Conservation (phyloP, 2,113 vertebrate species). For the Campylomormyrus tamandua region DNA sequence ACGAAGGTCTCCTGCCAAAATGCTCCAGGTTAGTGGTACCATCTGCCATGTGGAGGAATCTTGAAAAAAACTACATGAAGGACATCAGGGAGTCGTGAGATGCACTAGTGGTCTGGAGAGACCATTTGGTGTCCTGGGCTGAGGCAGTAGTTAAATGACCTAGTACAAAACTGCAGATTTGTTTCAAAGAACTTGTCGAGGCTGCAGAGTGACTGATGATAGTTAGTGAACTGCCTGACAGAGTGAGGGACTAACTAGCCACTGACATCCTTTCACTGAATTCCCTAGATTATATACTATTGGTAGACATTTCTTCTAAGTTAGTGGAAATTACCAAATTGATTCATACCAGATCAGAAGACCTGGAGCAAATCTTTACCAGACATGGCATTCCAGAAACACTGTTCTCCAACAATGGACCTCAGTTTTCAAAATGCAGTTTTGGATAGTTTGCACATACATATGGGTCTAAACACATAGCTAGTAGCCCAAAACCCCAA, state of each 20-base stretch:
- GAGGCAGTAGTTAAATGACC: constrained; percentile 9
- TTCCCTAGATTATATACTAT: neutral
- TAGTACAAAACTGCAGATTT: neutral
- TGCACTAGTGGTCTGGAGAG: neutral
- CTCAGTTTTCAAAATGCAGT: neutral
- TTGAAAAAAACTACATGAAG: neutral
- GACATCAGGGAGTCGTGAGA: neutral
- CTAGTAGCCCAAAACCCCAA: constrained; percentile 4
- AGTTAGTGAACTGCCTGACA: neutral
- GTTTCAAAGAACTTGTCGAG: neutral
- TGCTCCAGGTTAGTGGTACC: constrained; percentile 1
- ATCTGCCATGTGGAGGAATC: neutral
- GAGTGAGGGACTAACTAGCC: neutral
- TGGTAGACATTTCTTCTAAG: neutral
- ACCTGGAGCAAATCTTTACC: neutral
- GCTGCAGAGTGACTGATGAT: neutral
- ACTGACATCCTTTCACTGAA: neutral
- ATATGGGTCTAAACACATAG: neutral
- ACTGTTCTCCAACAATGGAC: neutral
- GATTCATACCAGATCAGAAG: neutral
- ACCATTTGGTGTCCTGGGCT: constrained; percentile 14
- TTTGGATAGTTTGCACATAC: neutral
- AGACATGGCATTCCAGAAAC: neutral
- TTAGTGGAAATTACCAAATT: neutral
- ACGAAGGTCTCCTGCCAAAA: constrained; percentile 6